A percentile compares a stretch with the other conserved stretches of the same genome.
These are phyloP conservation scores for Arvicola amphibius DNA, from an alignment of 2,797 vertebrate genomes.

Conservation along the genomic window DNA sequence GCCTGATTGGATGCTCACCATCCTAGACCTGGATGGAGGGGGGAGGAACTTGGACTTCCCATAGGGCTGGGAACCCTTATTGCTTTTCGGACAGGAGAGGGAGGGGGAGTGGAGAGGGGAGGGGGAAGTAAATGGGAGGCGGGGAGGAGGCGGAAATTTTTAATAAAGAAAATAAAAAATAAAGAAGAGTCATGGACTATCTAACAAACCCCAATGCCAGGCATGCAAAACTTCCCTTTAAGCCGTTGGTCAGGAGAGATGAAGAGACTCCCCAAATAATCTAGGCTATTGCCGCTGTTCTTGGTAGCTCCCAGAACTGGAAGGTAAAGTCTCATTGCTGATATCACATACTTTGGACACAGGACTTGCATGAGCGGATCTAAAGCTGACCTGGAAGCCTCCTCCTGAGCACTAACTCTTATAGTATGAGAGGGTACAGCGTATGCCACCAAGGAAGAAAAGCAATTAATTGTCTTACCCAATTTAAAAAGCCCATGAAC, in stretches of 20 bases:
- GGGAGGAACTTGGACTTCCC: no score
- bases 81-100: no score
- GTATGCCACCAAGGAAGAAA: neutral
- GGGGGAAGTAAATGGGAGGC: no score
- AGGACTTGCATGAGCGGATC: neutral
- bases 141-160: no score
- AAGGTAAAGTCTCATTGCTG: neutral
- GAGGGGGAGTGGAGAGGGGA: no score
- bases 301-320: neutral
- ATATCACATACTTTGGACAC: neutral
- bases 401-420: neutral
- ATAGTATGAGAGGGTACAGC: neutral
- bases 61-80: no score
- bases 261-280: neutral
- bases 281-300: neutral
- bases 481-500: neutral
- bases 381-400: neutral
- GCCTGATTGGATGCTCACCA: no score
- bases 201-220: neutral
- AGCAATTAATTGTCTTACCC: neutral
- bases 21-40: no score
- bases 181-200: no score
- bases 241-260: neutral
- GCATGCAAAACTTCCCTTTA: neutral
- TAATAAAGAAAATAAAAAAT: no score